Base-by-base conservation (phyloP, 2,113 vertebrate species). In the Crocuta crocuta region DNA sequence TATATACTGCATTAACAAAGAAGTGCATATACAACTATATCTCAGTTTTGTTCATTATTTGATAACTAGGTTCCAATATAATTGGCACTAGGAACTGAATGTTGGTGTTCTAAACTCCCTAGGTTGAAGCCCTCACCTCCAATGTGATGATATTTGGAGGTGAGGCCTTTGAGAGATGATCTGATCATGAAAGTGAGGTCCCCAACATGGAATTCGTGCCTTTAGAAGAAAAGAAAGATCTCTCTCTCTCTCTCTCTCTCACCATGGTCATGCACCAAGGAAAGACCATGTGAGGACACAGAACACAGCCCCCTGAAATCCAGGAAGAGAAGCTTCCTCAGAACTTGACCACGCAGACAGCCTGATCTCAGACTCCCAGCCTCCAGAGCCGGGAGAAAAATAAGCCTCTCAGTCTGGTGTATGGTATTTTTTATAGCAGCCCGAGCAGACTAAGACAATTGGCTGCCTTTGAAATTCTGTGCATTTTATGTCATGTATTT, bases 401-500 rank as follows among this genome's bases (percentile, higher is more conserved):
- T 58, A 61, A 93, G 50, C 12, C 63, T 45, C 9, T 23, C 45
- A 63, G 21, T 26, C 48, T 7, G 58, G 58, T 21, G 21, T 23
- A 7, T 10, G 15, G 31, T 43, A 88, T 65, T 88, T 17, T 45
- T 70, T 66, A 45, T 0, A 35, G 43, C 26, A 28, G 33, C 15
- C 31, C 5, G 33, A 71, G 19, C 61, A 58, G 45, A 61, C 4
- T 55, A 53, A 76, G 50, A 76, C 10, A 26, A 79, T 5, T 76
- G 39, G 10, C 79, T 91, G 85, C 39, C 50, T 92, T 91, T 82
- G 55, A 86, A 97, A 43, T 65, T 3, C 9, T 33, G 9, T 33
- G 19, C 7, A 24, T 66, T 91, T 89, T 66, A 58, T 89, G 92
- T 90, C 39, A 68, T 86, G 11, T 39, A 71, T 65, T 95, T 94